Evolutionary conservation across 2,888 invertebrate species (phyloP).

Genomic region (Napeogenes inachia): DNA sequence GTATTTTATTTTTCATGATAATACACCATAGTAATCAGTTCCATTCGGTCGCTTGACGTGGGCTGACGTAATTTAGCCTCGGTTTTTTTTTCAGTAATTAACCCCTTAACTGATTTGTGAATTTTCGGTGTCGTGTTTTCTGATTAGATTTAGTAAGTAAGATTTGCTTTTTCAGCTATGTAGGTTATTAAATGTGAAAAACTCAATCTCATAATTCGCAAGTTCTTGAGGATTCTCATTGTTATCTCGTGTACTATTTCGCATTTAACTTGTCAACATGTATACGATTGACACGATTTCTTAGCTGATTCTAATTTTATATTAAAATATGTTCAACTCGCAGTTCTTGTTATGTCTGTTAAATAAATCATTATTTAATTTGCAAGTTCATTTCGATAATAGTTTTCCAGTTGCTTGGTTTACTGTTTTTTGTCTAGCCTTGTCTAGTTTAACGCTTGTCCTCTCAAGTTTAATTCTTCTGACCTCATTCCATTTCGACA

Average conservation of each 20-base stretch:
- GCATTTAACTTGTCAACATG: neutral
- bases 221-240: neutral
- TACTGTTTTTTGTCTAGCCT: constrained; percentile 34
- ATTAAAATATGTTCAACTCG: neutral
- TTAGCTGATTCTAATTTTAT: neutral
- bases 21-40: constrained; percentile 53
- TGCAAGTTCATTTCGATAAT: constrained; percentile 16
- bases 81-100: constrained; percentile 9
- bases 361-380: constrained; percentile 12
- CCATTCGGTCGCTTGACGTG: constrained; percentile 46
- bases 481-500: constrained; percentile 39
- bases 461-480: constrained; percentile 39
- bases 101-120: neutral
- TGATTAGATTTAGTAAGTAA: neutral
- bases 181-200: neutral
- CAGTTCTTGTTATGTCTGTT: too few species aligned
- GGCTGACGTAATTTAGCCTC: constrained; percentile 40
- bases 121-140: neutral
- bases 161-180: neutral
- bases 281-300: neutral
- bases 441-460: constrained; percentile 41
- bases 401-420: constrained; percentile 28
- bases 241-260: constrained; percentile 4
- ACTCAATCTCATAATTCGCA: neutral
- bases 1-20: constrained; percentile 60